These are phyloP conservation scores for Syngnathus acus DNA, from an alignment of 2,797 vertebrate genomes.

Conservation along the genomic window DNA sequence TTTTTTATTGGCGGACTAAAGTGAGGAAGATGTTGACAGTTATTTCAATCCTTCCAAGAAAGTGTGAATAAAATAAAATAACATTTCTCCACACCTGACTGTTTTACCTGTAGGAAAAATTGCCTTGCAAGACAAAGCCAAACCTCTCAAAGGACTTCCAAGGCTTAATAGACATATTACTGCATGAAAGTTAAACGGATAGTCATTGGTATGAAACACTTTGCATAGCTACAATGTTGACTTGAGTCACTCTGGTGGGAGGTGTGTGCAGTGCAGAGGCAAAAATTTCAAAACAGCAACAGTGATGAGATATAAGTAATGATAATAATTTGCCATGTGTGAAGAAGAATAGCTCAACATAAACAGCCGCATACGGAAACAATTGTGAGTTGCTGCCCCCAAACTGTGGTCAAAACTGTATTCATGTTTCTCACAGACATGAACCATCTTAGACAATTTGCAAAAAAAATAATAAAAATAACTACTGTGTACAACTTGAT, in stretches of 20 bases:
- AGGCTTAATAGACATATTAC: slow-evolving; percentile 1
- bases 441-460: background rate
- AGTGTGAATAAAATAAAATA: slow-evolving; percentile 7
- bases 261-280: slow-evolving; percentile 10
- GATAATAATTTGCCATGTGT: background rate
- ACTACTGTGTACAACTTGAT: background rate
- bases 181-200: slow-evolving; percentile 1
- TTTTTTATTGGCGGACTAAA: slow-evolving; percentile 6
- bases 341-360: background rate
- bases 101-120: slow-evolving; percentile 22
- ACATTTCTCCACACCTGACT: slow-evolving; percentile 9
- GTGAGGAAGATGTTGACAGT: slow-evolving; percentile 15
- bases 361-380: background rate
- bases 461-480: background rate
- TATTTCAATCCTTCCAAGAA: slow-evolving; percentile 14
- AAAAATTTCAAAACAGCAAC: slow-evolving; percentile 29
- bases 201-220: background rate
- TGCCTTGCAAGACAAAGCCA: slow-evolving; percentile 16
- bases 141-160: slow-evolving; percentile 16
- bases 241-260: slow-evolving; percentile 13
- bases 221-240: slow-evolving; percentile 7
- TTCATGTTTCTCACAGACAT: background rate
- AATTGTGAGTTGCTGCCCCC: background rate
- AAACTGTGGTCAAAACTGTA: background rate
- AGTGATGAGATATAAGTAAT: slow-evolving; percentile 16